These are phyloP conservation scores for Philereme transversata DNA, from an alignment of 2,888 invertebrate species.

Conservation along the genomic window DNA sequence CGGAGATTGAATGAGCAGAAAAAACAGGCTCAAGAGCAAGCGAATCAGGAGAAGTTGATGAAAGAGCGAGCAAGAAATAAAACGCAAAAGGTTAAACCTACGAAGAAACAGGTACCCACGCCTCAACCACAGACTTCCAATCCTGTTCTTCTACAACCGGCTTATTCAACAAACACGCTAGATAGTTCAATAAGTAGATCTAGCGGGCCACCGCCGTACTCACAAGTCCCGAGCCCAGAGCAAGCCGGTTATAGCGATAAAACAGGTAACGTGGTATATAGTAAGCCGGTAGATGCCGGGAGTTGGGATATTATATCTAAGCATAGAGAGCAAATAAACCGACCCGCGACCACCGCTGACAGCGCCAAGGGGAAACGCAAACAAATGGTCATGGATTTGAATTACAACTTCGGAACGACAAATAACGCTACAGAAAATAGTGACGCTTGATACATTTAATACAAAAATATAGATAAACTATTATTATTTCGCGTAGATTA, in stretches of 20 bases:
- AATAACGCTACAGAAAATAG: constrained; percentile 50
- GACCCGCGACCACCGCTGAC: constrained; percentile 42
- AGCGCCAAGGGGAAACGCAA: constrained; percentile 39
- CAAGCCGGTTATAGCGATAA: constrained; percentile 48
- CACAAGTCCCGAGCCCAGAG: constrained; percentile 41
- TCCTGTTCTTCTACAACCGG: constrained; percentile 24
- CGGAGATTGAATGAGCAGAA: constrained; percentile 52
- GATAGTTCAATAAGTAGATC: constrained; percentile 72
- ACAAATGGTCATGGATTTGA: constrained; percentile 63
- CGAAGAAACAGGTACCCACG: constrained; percentile 40
- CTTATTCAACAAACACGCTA: constrained; percentile 63
- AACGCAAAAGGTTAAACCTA: constrained; percentile 43
- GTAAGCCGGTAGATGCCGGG: constrained; percentile 57
- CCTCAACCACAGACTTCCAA: constrained; percentile 26
- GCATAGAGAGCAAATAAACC: constrained; percentile 73
- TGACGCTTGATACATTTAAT: constrained; percentile 50
- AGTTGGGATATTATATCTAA: constrained; percentile 82
- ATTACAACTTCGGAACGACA: constrained; percentile 52
- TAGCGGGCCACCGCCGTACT: constrained; percentile 72
- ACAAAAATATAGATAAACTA: background rate
- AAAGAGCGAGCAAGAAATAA: constrained; percentile 49
- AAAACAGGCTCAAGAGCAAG: constrained; percentile 51
- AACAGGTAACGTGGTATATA: constrained; percentile 61
- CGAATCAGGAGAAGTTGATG: constrained; percentile 55
- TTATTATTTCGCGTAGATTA: background rate